A percentile compares a stretch with the other conserved stretches of the same genome.
Conservation (phyloP, 2,797 vertebrate species). For the Salarias fasciatus region DNA sequence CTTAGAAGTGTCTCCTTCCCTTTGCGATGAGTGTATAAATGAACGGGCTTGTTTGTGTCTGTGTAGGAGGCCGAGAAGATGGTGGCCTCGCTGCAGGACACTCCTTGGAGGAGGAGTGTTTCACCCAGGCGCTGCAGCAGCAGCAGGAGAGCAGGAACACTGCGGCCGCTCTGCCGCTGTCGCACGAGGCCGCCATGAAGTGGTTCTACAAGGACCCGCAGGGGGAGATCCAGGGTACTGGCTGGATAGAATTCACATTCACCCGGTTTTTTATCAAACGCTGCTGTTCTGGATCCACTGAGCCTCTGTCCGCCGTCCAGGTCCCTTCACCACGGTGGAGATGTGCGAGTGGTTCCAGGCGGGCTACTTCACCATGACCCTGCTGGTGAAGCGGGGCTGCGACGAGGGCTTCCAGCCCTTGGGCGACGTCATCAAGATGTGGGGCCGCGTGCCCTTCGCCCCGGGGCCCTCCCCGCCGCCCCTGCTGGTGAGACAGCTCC, state of each 20-base stretch:
- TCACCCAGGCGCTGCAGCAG: constrained; percentile 88
- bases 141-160: constrained; percentile 90
- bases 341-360: constrained; percentile 97
- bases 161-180: constrained; percentile 89
- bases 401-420: constrained; percentile 94
- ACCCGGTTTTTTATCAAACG: not conserved
- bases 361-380: constrained; percentile 92
- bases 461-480: constrained; percentile 92
- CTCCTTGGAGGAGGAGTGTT: constrained; percentile 92
- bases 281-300: not conserved
- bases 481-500: constrained; percentile 88
- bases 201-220: constrained; percentile 97
- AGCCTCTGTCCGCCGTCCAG: constrained; percentile 54
- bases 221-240: constrained; percentile 92
- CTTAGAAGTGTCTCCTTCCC: not conserved
- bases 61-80: constrained; percentile 91
- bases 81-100: constrained; percentile 91
- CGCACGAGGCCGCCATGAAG: constrained; percentile 91
- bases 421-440: constrained; percentile 96
- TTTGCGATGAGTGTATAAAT: not conserved
- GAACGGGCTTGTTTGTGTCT: constrained; percentile 9
- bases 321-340: constrained; percentile 92
- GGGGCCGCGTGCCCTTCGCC: constrained; percentile 93
- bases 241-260: not conserved
- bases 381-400: constrained; percentile 92